A percentile compares a stretch with the other conserved stretches of the same genome.
Evolutionary conservation across 2,888 invertebrate species (phyloP).

Genomic region (Salpingus planirostris): DNA sequence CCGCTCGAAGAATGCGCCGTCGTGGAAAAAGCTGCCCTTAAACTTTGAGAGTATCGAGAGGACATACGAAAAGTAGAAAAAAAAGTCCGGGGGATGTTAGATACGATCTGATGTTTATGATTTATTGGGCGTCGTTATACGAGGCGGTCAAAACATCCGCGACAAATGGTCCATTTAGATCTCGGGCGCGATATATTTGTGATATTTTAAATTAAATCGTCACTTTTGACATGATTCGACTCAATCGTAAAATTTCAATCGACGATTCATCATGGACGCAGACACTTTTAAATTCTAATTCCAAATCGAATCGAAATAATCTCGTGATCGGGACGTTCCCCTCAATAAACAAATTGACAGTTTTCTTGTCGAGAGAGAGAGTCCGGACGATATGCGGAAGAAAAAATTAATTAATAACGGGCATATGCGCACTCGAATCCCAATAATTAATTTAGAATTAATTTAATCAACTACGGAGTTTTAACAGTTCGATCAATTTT

Average conservation of each 20-base stretch:
- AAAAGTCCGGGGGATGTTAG: too few relatives aligned
- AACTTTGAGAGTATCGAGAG: too few relatives aligned
- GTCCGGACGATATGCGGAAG: slow-evolving; percentile 10
- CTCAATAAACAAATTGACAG: slow-evolving; percentile 10
- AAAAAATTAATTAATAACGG: slow-evolving; percentile 14
- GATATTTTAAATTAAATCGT: slow-evolving; percentile 23
- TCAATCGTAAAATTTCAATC: slow-evolving; percentile 20
- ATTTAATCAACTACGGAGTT: slow-evolving; percentile 11
- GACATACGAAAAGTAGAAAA: too few relatives aligned
- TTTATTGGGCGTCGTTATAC: slow-evolving; percentile 18
- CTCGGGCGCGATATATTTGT: slow-evolving; percentile 14
- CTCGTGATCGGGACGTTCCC: slow-evolving; percentile 4
- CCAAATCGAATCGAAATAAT: slow-evolving; percentile 10
- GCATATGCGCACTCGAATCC: slow-evolving; percentile 4
- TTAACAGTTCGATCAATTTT: slow-evolving; percentile 7
- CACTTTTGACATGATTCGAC: slow-evolving; percentile 22
- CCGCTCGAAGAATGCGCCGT: too few relatives aligned
- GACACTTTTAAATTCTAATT: slow-evolving; percentile 17
- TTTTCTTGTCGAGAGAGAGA: too few relatives aligned
- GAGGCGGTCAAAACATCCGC: slow-evolving; percentile 19
- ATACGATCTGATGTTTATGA: too few relatives aligned
- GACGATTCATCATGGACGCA: slow-evolving; percentile 19
- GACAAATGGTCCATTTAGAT: slow-evolving; percentile 22
- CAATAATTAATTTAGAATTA: slow-evolving; percentile 13
- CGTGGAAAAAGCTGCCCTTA: too few relatives aligned